Evolutionary conservation across 2,113 vertebrate species (phyloP), one percentile per base, ranked within the genome.

Genomic region (Myanophis thanlyinensis): DNA sequence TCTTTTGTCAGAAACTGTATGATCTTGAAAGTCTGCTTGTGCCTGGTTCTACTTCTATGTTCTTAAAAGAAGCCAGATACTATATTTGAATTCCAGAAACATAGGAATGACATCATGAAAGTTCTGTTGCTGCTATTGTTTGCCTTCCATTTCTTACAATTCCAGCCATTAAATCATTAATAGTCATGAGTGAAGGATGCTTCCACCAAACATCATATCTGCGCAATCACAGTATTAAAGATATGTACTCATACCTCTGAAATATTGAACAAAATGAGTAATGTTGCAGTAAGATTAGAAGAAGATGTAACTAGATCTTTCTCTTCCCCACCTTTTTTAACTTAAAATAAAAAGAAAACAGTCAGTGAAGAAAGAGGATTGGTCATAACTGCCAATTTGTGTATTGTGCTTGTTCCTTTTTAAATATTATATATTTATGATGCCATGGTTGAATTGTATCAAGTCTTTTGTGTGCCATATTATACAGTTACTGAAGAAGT

Each of bases 401-500:
- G 27, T 52, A n/a, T 67, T 13, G 46, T 90, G 90, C 73, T 8
- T 44, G 13, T 12, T n/a, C 4, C 86, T 94, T 90, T 8, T 6
- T 11, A 94, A 94, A 93, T 6, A 46, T 46, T 3, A 40, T 59
- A 3, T 27, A 47, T 89, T n/a, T n/a, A n/a, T n/a, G 67, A 4
- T 3, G 35, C 40, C 93, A 91, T 91, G n/a, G 88, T 5, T 87
- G 62, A 48, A 90, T 10, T 47, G 40, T 52, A 85, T 27, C 35
- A 87, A 22, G 51, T 15, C 87, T 91, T 88, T 7, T 94, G 46
- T 10, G 35, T 23, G 3, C 88, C 40, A 25, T 27, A 22, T 62
- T 51, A 73, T 85, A 73, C 92, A 10, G 46, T 56, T 90, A 67
- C 25, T 48, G 48, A 44, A 92, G 85, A 92, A 90, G 46, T 11